A percentile compares a stretch with the other conserved stretches of the same genome.
Conservation (phyloP, 2,113 vertebrate species). For the Epinephelus cyanopodus region DNA sequence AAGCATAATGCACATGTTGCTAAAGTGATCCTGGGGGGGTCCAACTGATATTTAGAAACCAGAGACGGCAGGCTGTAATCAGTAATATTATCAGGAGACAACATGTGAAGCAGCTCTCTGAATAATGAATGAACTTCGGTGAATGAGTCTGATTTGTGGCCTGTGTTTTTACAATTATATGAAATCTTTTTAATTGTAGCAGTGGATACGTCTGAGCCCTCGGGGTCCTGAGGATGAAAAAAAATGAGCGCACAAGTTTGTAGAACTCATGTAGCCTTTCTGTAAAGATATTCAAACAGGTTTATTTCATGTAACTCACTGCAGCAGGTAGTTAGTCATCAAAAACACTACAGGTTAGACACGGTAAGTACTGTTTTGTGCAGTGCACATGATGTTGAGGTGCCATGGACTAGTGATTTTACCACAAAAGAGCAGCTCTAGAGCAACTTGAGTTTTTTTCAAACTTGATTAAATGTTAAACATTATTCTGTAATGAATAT, state of each 20-base stretch:
- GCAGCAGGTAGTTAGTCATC: no score
- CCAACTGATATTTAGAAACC: conserved; percentile 40
- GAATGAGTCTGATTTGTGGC: conserved; percentile 47
- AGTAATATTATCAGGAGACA: conserved; percentile 50
- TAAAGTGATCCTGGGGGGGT: conserved; percentile 18
- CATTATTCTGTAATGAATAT: no score
- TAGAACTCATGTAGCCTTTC: neutral
- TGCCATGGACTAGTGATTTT: neutral
- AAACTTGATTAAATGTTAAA: no score
- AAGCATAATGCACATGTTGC: conserved; percentile 23
- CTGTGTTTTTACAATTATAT: conserved; percentile 26
- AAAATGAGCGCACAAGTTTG: neutral
- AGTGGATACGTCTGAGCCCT: neutral
- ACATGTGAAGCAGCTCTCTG: conserved; percentile 36
- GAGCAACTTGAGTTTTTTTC: neutral
- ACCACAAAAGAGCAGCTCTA: neutral
- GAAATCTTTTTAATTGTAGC: neutral
- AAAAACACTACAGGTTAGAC: neutral
- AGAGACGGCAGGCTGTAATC: conserved; percentile 47
- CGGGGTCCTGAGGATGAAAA: neutral
- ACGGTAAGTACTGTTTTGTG: neutral
- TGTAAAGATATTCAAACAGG: neutral
- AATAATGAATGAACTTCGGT: conserved; percentile 57
- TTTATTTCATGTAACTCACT: neutral
- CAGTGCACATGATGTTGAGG: neutral